These are phyloP conservation scores for Conistra vaccinii DNA, from an alignment of 2,888 invertebrate genomes.

Conservation along the genomic window DNA sequence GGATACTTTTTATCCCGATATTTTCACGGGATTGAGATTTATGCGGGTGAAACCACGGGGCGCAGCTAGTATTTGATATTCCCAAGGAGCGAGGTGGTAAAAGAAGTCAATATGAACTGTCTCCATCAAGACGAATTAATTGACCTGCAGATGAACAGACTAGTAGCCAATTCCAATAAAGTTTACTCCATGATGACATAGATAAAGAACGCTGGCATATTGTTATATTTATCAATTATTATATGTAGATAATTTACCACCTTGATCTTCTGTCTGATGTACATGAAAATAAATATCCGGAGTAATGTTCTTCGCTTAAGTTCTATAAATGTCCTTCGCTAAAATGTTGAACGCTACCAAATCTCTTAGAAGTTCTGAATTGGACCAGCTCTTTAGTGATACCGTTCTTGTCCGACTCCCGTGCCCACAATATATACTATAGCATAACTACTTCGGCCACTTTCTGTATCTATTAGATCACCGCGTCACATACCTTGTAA, in stretches of 20 bases:
- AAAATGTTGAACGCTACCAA: neutral
- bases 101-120: neutral
- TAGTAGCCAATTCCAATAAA: neutral
- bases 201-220: neutral
- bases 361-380: constrained; percentile 46
- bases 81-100: neutral
- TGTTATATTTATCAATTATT: neutral
- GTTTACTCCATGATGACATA: neutral
- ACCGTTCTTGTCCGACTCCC: constrained; percentile 83
- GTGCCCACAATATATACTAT: constrained; percentile 82
- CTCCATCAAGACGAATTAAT: neutral
- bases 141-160: neutral
- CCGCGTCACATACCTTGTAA: constrained; percentile 65
- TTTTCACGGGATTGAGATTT: no score
- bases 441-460: constrained; percentile 72
- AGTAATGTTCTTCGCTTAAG: neutral
- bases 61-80: neutral
- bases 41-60: no score
- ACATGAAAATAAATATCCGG: neutral
- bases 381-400: constrained; percentile 78
- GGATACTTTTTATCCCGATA: no score
- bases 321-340: neutral
- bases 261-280: neutral
- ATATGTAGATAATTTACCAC: neutral
- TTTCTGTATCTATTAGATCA: constrained; percentile 79